phyloP scores from a whole-genome alignment of 1,140 invertebrate genomes.

The Caerostris darwini region DNA sequence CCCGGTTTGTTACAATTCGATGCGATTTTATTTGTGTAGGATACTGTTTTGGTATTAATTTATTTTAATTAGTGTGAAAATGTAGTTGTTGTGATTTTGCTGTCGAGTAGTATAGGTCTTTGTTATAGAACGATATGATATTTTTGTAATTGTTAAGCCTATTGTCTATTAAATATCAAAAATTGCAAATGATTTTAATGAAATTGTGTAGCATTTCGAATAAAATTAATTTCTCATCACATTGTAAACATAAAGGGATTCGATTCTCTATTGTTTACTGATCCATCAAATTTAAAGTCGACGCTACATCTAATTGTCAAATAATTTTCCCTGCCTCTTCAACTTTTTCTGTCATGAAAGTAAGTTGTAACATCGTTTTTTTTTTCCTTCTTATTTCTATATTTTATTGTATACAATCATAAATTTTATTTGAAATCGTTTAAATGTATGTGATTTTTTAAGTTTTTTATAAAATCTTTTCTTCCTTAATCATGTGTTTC shows the following conservation, averaged over 20 bases:
- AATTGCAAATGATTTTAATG: conserved; percentile 18
- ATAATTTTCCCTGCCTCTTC: not conserved
- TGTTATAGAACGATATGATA: not conserved
- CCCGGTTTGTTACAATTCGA: conserved; percentile 17
- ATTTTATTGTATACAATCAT: not conserved
- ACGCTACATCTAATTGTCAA: conserved; percentile 19
- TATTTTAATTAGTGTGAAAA: conserved; percentile 5
- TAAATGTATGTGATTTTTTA: no score
- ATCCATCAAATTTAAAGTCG: not conserved
- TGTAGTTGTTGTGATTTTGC: not conserved
- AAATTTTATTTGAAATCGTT: no score
- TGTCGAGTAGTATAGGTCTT: conserved; percentile 25
- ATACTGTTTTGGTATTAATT: not conserved
- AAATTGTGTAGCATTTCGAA: not conserved
- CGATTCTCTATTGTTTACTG: not conserved
- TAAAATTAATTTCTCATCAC: not conserved
- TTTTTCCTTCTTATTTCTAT: not conserved
- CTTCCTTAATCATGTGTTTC: no score
- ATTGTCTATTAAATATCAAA: not conserved
- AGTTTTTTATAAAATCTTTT: no score
- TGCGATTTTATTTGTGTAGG: not conserved
- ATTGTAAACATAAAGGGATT: not conserved
- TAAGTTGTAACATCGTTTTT: not conserved
- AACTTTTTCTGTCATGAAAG: conserved; percentile 8
- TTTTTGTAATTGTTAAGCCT: conserved; percentile 33